These are phyloP conservation scores for Amphiprion clarkii DNA, from an alignment of 2,797 vertebrate genomes.

Conservation along the genomic window DNA sequence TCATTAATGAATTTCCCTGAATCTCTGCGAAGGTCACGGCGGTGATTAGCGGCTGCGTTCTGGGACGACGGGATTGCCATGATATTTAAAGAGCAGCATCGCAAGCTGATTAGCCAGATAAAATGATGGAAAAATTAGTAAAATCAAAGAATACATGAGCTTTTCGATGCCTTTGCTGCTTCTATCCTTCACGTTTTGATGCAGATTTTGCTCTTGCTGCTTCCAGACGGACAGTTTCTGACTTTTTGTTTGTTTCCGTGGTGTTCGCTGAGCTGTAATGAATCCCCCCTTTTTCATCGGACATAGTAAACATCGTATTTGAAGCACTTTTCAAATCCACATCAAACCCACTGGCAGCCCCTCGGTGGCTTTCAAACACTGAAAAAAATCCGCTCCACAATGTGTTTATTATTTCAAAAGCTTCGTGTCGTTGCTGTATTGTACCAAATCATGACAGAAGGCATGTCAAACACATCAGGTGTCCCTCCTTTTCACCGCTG, in stretches of 20 bases:
- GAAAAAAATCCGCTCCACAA: not conserved
- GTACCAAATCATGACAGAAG: constrained; percentile 8
- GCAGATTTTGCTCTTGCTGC: no score
- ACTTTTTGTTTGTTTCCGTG: not conserved
- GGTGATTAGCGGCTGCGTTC: constrained; percentile 4
- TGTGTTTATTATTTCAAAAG: constrained; percentile 18
- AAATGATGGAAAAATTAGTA: not conserved
- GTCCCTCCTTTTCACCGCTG: not conserved
- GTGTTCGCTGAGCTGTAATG: not conserved
- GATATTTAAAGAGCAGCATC: constrained; percentile 1
- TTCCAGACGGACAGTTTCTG: no score
- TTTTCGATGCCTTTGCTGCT: no score
- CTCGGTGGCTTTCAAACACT: constrained; percentile 8
- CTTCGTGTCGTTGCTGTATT: not conserved
- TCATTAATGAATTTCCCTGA: constrained; percentile 1
- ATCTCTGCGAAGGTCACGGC: constrained; percentile 3
- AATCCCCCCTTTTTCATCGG: not conserved
- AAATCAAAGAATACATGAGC: no score
- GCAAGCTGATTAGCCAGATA: not conserved
- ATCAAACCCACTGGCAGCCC: not conserved
- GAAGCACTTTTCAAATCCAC: constrained; percentile 9
- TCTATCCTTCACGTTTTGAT: no score
- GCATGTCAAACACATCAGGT: constrained; percentile 36
- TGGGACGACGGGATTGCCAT: not conserved
- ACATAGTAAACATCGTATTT: constrained; percentile 1